These are phyloP conservation scores for Dexiosoma caninum DNA, from an alignment of 2,888 invertebrate species.

Conservation along the genomic window DNA sequence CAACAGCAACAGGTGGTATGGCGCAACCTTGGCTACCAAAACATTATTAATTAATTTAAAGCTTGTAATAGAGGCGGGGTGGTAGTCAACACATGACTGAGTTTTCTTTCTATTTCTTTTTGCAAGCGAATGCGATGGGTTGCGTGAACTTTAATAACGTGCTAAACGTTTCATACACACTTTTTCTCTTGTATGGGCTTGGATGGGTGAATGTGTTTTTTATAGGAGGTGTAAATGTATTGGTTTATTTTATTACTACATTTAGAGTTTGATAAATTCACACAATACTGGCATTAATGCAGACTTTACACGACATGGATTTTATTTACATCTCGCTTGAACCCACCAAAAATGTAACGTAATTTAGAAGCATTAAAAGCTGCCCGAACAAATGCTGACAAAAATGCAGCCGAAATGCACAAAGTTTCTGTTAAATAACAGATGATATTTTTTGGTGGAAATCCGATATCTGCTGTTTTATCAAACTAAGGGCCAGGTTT, in stretches of 20 bases:
- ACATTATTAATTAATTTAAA: conserved; percentile 24
- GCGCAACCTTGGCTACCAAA: background rate
- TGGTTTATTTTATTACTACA: background rate
- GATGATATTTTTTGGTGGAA: too few species aligned
- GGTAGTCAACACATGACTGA: background rate
- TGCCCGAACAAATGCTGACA: too few species aligned
- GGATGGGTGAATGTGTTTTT: background rate
- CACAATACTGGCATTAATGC: background rate
- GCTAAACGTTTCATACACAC: background rate
- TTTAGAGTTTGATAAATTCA: conserved; percentile 14
- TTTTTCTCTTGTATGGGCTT: too few species aligned
- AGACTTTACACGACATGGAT: background rate
- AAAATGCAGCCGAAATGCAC: too few species aligned
- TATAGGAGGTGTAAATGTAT: background rate
- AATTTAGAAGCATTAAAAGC: too few species aligned
- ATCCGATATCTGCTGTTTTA: too few species aligned
- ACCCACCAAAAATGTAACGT: too few species aligned
- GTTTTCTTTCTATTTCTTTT: conserved; percentile 27
- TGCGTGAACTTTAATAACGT: background rate
- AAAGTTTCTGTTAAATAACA: too few species aligned
- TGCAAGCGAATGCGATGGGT: background rate
- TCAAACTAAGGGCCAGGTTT: too few species aligned
- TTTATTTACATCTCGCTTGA: too few species aligned
- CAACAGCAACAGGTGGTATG: conserved; percentile 9
- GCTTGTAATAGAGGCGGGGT: background rate